phyloP scores from a whole-genome alignment of 2,888 invertebrate genomes.

The Theodoxus fluviatilis region DNA sequence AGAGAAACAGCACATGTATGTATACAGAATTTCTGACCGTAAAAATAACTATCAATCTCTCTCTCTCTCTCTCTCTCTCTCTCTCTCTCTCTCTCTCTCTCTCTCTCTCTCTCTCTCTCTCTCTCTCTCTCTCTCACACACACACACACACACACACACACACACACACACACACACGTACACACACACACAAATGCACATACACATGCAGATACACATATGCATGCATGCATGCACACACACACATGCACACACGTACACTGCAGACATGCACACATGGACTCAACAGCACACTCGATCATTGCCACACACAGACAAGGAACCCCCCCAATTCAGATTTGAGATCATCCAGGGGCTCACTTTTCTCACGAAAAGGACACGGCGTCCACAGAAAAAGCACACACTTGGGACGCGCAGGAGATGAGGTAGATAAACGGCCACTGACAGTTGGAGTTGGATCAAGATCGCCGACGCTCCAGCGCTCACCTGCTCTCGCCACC shows the following conservation, averaged over 20 bases:
- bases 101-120: constrained; percentile 6
- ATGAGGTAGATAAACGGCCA: too few relatives aligned
- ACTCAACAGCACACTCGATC: too few relatives aligned
- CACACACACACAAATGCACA: not conserved
- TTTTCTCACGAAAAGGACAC: too few relatives aligned
- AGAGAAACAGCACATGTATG: not conserved
- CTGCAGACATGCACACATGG: not conserved
- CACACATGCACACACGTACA: not conserved
- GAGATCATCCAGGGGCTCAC: too few relatives aligned
- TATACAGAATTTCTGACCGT: not conserved
- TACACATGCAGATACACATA: not conserved
- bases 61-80: constrained; percentile 12
- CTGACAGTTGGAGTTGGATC: too few relatives aligned
- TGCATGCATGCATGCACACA: not conserved
- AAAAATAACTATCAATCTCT: not conserved
- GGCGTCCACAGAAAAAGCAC: not conserved
- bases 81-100: constrained; percentile 10
- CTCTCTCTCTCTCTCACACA: not conserved
- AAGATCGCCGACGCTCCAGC: too few relatives aligned
- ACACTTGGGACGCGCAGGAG: not conserved
- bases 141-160: constrained; percentile 10
- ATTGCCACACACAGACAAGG: too few relatives aligned
- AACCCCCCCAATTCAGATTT: too few relatives aligned
- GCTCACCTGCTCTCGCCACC: too few relatives aligned
- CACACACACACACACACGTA: constrained; percentile 12